A percentile compares a stretch with the other conserved stretches of the same genome.
Evolutionary conservation across 2,888 invertebrate genomes (phyloP).

Genomic region (Sarcophaga rosellei): DNA sequence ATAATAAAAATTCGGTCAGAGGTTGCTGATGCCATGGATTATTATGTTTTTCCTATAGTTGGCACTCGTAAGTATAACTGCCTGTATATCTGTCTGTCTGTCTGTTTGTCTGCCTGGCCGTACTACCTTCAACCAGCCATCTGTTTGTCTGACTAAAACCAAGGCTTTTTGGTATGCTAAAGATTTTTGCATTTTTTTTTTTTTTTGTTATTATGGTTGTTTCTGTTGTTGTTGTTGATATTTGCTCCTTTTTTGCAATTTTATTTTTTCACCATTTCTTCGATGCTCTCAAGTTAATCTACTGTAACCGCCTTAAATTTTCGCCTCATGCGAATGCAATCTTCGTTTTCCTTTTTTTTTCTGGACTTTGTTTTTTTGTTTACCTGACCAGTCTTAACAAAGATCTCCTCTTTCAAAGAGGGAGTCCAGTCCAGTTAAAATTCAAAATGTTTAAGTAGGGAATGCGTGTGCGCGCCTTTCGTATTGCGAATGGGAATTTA

Average conservation of each 20-base stretch:
- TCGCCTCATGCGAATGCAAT: conserved; percentile 63
- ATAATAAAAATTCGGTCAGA: conserved; percentile 77
- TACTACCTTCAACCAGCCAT: too few relatives aligned
- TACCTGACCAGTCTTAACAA: conserved; percentile 65
- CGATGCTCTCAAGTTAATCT: conserved; percentile 70
- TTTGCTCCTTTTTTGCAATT: not conserved
- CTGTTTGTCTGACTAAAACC: conserved; percentile 25
- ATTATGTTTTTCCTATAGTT: conserved; percentile 60
- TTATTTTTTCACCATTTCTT: conserved; percentile 45
- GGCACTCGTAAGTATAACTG: conserved; percentile 7
- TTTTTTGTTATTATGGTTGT: conserved; percentile 30
- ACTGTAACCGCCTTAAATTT: conserved; percentile 72
- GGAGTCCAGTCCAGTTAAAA: conserved; percentile 50
- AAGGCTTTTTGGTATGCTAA: conserved; percentile 45
- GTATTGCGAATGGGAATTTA: conserved; percentile 35
- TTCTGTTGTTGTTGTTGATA: not conserved
- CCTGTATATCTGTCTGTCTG: conserved; percentile 3
- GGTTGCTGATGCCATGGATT: conserved; percentile 73
- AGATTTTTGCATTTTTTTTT: conserved; percentile 59
- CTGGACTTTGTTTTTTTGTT: conserved; percentile 34
- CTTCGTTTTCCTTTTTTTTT: conserved; percentile 1
- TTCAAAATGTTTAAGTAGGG: conserved; percentile 23
- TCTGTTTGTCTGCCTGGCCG: not conserved
- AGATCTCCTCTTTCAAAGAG: conserved; percentile 57
- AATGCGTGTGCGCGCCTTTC: not conserved